Evolutionary conservation across 2,888 invertebrate genomes (phyloP).

Genomic region (Cryptocephalus moraei): DNA sequence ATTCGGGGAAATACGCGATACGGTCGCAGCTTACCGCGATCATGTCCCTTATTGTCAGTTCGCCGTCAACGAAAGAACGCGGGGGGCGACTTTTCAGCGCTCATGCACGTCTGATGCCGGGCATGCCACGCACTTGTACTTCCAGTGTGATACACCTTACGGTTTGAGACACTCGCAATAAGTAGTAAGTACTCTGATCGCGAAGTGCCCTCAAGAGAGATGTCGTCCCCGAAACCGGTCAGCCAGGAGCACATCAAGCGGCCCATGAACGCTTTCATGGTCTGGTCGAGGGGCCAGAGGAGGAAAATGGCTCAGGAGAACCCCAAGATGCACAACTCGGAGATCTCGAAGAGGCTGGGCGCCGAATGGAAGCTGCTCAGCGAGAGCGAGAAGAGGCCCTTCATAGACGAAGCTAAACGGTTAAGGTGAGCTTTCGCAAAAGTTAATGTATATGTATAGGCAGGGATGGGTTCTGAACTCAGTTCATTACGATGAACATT

Average conservation of each 20-base stretch:
- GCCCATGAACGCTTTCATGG: conserved; percentile 79
- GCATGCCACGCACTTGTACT: too few species aligned
- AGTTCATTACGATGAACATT: too few species aligned
- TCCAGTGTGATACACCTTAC: neutral
- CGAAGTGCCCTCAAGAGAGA: neutral
- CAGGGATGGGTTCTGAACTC: too few species aligned
- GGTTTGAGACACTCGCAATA: neutral
- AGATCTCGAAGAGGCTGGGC: conserved; percentile 76
- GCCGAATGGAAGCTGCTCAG: conserved; percentile 84
- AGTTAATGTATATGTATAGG: too few species aligned
- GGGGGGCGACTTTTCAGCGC: too few species aligned
- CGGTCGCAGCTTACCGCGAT: neutral
- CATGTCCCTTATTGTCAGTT: neutral
- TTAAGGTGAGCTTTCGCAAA: conserved; percentile 58
- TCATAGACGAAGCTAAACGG: conserved; percentile 85
- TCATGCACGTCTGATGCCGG: too few species aligned
- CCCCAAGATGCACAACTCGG: conserved; percentile 90
- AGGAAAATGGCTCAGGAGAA: conserved; percentile 90
- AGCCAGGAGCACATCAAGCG: conserved; percentile 58
- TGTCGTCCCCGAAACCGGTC: conserved; percentile 28
- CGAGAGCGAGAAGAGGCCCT: conserved; percentile 78
- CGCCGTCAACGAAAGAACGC: neutral
- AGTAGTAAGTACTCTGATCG: neutral
- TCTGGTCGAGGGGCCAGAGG: conserved; percentile 82
- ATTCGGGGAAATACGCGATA: conserved; percentile 16